Base-by-base conservation (phyloP, 2,797 vertebrate species). In the Periophthalmus magnuspinnatus region DNA sequence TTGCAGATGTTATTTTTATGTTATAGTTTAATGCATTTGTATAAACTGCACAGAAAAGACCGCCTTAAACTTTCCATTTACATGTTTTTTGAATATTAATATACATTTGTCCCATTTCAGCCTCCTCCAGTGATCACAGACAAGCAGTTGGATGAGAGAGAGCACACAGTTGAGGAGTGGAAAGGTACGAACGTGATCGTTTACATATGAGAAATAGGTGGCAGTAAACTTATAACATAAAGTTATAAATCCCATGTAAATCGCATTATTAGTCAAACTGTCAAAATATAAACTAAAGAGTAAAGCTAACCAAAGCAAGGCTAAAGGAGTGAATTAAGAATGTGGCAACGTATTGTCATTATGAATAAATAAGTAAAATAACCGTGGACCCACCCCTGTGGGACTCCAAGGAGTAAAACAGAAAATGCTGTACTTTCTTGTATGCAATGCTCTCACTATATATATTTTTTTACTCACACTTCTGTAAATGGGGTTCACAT, bases 91-190 rank as follows among this genome's bases (percentile, higher is more conserved):
- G 59, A 32, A 38, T 70, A 62, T 1, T 5, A 28, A 16, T 32
- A 5, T 58, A 48, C 56, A 50, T 80, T 71, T 32, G 28, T 61
- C 14, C 14, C 77, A 77, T 76, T 76, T 57, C 73, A 99, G 97
- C 97, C 97, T 38, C 95, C 97, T 72, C 97, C 97, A 68, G 95
- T 95, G 91, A 94, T 99, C 81, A 94, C 92, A n/a, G 97, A 99
- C 86, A 99, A 97, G 82, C 96, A 97, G 62, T 86, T 99, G 87
- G 97, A 99, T 84, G 97, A 99, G 86, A 91, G 97, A 70, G 97
- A 99, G 68, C 97, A 99, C 78, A 96, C 96, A 0, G 95, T 99
- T 89, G 97, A 99, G n/a, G 97, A 99, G 79, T 99, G 97, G 97
- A 99, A 98, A 97, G 97, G 97, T 99, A 79, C 91, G 88, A 52